Evolutionary conservation across 2,888 invertebrate species (phyloP).

Genomic region (Dryobotodes eremita): DNA sequence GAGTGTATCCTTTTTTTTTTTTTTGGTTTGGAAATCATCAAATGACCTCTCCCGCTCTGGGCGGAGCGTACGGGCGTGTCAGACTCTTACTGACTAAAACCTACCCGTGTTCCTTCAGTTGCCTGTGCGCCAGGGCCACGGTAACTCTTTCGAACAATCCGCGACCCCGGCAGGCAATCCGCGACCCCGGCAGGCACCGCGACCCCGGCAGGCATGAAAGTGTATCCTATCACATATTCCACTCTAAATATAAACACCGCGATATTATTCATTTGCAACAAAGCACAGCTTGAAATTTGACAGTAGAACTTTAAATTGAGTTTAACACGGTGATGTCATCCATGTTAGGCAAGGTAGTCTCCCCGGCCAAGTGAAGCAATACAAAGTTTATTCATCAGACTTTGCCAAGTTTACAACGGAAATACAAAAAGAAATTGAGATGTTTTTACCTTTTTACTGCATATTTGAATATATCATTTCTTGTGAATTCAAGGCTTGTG

Average conservation of each 20-base stretch:
- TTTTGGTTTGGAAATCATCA: too few relatives aligned
- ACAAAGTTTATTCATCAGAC: constrained; percentile 70
- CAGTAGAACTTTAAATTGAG: constrained; percentile 68
- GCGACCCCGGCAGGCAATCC: too few relatives aligned
- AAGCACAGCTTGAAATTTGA: constrained; percentile 50
- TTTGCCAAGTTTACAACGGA: constrained; percentile 47
- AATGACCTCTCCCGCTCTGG: too few relatives aligned
- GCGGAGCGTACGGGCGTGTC: too few relatives aligned
- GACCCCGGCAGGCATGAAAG: too few relatives aligned
- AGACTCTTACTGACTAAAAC: too few relatives aligned
- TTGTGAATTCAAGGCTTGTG: background rate
- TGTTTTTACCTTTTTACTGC: constrained; percentile 18
- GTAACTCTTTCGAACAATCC: too few relatives aligned
- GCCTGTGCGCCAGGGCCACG: too few relatives aligned
- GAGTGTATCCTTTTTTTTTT: background rate
- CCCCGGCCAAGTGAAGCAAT: constrained; percentile 54
- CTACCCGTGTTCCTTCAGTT: too few relatives aligned
- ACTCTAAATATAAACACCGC: constrained; percentile 10
- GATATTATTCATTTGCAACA: constrained; percentile 43
- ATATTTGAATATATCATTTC: constrained; percentile 6
- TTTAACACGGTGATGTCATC: constrained; percentile 63
- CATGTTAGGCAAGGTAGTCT: constrained; percentile 55
- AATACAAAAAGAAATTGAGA: constrained; percentile 41
- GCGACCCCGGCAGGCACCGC: too few relatives aligned
- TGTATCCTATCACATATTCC: background rate